A percentile compares a stretch with the other conserved stretches of the same genome.
Evolutionary conservation across 2,113 vertebrate genomes (phyloP).

Genomic region (Herpailurus yagouaroundi): DNA sequence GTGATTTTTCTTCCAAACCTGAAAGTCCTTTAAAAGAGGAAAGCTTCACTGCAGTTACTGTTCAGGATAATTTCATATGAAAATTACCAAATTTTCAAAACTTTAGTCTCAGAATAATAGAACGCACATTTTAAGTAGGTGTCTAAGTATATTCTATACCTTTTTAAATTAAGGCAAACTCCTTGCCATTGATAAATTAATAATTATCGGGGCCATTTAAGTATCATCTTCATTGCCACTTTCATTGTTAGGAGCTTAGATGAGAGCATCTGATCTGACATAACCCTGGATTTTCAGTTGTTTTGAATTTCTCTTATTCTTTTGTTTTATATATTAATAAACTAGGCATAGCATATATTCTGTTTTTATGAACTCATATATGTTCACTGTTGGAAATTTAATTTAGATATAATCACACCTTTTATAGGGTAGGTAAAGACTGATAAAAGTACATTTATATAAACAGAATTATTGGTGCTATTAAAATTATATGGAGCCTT

Average conservation of each 20-base stretch:
- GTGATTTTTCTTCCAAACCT: neutral
- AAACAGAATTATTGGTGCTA: neutral
- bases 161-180: neutral
- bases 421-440: conserved; percentile 11
- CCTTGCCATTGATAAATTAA: neutral
- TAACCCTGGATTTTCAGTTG: neutral
- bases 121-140: neutral
- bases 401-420: neutral
- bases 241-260: neutral
- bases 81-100: neutral
- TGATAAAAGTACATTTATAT: neutral
- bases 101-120: neutral
- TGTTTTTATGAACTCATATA: neutral
- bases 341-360: neutral
- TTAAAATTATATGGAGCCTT: neutral
- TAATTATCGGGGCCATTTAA: neutral
- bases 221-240: neutral
- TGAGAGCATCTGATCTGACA: neutral
- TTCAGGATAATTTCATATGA: neutral
- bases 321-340: neutral
- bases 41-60: neutral
- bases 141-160: neutral
- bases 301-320: neutral
- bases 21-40: neutral
- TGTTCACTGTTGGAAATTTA: conserved; percentile 2